Conservation (phyloP, 2,888 invertebrate species). For the Catocala fraxini region DNA sequence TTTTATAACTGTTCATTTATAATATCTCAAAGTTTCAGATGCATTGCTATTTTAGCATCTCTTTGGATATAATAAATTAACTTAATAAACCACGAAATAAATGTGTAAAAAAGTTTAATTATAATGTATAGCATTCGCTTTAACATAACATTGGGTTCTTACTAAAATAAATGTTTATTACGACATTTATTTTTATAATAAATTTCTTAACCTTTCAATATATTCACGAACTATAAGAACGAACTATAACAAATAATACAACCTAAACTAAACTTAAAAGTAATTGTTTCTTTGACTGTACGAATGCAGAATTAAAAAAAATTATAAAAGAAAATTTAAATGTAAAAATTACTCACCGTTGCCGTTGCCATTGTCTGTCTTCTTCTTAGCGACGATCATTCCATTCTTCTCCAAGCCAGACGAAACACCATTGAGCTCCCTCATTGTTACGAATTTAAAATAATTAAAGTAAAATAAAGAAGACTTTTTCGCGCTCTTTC, state of each 20-base stretch:
- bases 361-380: conserved; percentile 67
- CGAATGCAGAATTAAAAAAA: neutral
- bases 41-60: too few species aligned
- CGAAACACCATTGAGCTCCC: conserved; percentile 74
- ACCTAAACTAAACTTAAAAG: conserved; percentile 1
- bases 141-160: too few species aligned
- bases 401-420: conserved; percentile 72
- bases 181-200: too few species aligned
- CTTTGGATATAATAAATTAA: too few species aligned
- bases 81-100: too few species aligned
- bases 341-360: conserved; percentile 65
- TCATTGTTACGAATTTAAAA: conserved; percentile 66
- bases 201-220: too few species aligned
- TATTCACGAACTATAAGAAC: neutral
- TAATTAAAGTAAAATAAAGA: conserved; percentile 39
- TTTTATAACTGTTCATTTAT: too few species aligned
- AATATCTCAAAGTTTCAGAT: too few species aligned
- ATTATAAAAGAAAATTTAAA: neutral
- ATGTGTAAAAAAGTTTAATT: too few species aligned
- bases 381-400: conserved; percentile 72
- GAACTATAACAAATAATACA: neutral
- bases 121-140: too few species aligned
- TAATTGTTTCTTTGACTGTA: conserved; percentile 2
- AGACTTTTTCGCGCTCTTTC: conserved; percentile 72
- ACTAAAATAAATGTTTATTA: too few species aligned